Conservation (phyloP, 2,888 invertebrate genomes). For the Frankliniella intonsa region DNA sequence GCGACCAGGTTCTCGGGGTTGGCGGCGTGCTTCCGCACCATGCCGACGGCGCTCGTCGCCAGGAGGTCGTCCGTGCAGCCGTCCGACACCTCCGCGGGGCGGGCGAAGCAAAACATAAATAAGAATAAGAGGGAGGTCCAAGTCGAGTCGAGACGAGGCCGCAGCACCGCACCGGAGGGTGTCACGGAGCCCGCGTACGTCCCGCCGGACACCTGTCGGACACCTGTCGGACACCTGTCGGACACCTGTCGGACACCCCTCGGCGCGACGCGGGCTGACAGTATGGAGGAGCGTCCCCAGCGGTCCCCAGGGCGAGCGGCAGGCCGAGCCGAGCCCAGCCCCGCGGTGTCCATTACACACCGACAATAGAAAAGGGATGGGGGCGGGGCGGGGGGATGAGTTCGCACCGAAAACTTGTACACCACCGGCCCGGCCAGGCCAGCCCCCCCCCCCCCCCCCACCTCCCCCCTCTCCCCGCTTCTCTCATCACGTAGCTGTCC, state of each 20-base stretch:
- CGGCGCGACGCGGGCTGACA: too few relatives aligned
- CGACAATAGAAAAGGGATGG: too few relatives aligned
- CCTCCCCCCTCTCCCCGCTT: background rate
- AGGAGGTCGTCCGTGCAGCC: constrained; percentile 9
- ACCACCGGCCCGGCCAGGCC: background rate
- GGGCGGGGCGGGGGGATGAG: background rate
- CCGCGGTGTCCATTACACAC: too few relatives aligned
- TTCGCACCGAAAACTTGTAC: background rate
- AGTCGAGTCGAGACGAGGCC: too few relatives aligned
- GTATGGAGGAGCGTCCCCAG: too few relatives aligned
- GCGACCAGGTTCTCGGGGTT: constrained; percentile 1
- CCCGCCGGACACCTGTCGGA: too few relatives aligned
- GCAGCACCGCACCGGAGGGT: background rate
- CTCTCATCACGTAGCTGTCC: background rate
- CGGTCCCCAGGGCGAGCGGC: too few relatives aligned
- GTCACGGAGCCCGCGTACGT: too few relatives aligned
- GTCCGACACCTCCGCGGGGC: background rate
- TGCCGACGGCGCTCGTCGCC: background rate
- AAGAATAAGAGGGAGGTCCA: background rate
- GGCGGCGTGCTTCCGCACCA: constrained; percentile 15
- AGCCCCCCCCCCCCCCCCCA: background rate
- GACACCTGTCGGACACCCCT: too few relatives aligned
- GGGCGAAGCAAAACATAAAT: too few relatives aligned
- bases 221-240: too few relatives aligned
- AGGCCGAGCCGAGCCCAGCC: too few relatives aligned